Percentiles rank a stretch among this genome's conserved stretches.
These are phyloP conservation scores for Dipus sagitta DNA, from an alignment of 2,797 vertebrate species.

Conservation along the genomic window DNA sequence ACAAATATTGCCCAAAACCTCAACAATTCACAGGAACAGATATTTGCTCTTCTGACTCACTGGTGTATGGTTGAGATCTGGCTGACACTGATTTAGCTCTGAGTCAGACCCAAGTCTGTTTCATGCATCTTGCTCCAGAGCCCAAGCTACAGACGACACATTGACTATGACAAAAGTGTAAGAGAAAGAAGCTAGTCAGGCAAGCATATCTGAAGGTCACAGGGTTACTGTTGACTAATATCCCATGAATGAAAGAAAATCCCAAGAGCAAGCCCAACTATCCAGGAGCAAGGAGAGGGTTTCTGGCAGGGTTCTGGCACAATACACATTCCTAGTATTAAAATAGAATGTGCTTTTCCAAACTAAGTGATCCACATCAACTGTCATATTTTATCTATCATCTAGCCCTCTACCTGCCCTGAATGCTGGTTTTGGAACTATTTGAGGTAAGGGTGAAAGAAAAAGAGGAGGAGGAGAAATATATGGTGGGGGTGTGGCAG, in stretches of 20 bases:
- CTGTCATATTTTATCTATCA: conserved; percentile 45
- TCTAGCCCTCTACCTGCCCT: neutral
- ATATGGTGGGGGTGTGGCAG: conserved; percentile 66
- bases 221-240: too few species aligned
- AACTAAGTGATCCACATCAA: conserved; percentile 12
- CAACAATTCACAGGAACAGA: neutral
- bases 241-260: neutral
- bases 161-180: too few species aligned
- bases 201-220: neutral
- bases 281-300: neutral
- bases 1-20: neutral
- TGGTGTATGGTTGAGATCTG: neutral
- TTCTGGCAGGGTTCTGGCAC: conserved; percentile 50
- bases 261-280: neutral
- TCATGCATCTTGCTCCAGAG: neutral
- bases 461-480: conserved; percentile 50
- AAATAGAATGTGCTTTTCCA: conserved; percentile 52
- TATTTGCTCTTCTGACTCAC: neutral
- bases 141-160: neutral
- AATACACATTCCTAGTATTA: conserved; percentile 35
- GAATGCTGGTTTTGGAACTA: conserved; percentile 59
- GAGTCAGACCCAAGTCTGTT: neutral
- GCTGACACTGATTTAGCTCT: neutral
- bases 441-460: conserved; percentile 13
- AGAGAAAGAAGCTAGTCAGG: too few species aligned